Evolutionary conservation across 2,888 invertebrate species (phyloP).

Genomic region (Cryptosula pallasiana): DNA sequence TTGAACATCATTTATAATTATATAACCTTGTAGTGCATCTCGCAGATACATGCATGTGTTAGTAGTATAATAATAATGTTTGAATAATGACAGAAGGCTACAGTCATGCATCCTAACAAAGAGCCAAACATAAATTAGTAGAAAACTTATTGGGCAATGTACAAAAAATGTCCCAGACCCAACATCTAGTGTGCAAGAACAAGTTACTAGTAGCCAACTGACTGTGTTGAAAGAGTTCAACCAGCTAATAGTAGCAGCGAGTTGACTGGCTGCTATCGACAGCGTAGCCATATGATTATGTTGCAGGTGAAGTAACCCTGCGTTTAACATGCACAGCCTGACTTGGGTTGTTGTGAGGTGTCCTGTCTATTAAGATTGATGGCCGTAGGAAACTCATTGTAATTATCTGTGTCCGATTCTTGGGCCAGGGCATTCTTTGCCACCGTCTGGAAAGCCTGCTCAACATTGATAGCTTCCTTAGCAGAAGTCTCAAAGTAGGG

Average conservation of each 20-base stretch:
- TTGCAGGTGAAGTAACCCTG: neutral
- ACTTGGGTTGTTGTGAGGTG: neutral
- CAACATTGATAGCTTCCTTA: constrained; percentile 97
- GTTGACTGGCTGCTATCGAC: too few species aligned
- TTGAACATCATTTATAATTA: neutral
- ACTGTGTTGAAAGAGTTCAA: too few species aligned
- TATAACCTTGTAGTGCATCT: neutral
- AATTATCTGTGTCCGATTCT: constrained; percentile 76
- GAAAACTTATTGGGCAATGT: neutral
- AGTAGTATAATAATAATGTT: too few species aligned
- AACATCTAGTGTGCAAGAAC: neutral
- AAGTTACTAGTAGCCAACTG: neutral
- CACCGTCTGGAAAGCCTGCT: constrained; percentile 97
- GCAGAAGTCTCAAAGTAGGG: constrained; percentile 99
- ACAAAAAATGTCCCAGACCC: neutral
- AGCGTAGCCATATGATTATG: too few species aligned
- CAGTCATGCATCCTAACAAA: neutral
- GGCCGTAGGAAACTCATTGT: constrained; percentile 96
- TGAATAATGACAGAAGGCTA: too few species aligned
- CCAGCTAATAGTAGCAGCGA: too few species aligned
- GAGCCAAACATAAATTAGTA: neutral
- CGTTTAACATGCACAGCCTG: constrained; percentile 17
- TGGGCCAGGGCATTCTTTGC: constrained; percentile 90
- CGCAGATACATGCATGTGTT: too few species aligned
- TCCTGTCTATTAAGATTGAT: constrained; percentile 56